Conservation (phyloP, 2,888 invertebrate species). For the Drosophila paramelanica region DNA sequence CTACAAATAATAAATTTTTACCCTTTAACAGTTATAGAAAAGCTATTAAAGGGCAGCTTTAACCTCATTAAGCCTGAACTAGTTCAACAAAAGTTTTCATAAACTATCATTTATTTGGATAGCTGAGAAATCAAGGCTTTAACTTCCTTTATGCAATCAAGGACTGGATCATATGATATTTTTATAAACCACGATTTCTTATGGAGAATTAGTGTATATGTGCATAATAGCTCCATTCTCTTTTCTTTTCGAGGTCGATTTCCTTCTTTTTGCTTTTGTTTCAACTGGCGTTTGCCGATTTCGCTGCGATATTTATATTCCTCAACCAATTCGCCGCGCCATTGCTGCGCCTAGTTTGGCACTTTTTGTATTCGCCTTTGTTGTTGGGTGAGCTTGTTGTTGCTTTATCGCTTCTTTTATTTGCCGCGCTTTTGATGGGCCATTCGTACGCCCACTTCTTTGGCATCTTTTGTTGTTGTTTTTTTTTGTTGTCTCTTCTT, state of each 20-base stretch:
- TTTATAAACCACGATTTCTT: background rate
- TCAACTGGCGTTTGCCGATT: background rate
- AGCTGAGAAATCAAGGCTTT: no score
- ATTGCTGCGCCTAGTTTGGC: conserved; percentile 25
- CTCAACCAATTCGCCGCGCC: conserved; percentile 9
- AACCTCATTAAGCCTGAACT: no score
- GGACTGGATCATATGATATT: background rate
- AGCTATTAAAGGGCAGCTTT: no score
- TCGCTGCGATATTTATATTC: conserved; percentile 8
- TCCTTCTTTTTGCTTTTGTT: background rate
- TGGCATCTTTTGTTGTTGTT: conserved; percentile 16
- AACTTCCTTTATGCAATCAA: background rate
- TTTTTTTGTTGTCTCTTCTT: conserved; percentile 5
- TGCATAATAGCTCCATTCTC: background rate
- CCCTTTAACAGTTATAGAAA: no score
- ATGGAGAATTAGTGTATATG: background rate
- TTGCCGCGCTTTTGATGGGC: conserved; percentile 69
- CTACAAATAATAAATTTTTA: background rate
- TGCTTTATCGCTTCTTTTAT: conserved; percentile 50
- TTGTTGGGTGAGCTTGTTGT: conserved; percentile 14
- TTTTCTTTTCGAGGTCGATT: no score
- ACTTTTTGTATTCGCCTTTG: conserved; percentile 14
- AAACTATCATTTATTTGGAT: no score
- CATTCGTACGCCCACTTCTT: conserved; percentile 51
- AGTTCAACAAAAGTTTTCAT: no score